These are phyloP conservation scores for Sebastiscus albofasciatus DNA, from an alignment of 2,797 vertebrate genomes.

Conservation along the genomic window DNA sequence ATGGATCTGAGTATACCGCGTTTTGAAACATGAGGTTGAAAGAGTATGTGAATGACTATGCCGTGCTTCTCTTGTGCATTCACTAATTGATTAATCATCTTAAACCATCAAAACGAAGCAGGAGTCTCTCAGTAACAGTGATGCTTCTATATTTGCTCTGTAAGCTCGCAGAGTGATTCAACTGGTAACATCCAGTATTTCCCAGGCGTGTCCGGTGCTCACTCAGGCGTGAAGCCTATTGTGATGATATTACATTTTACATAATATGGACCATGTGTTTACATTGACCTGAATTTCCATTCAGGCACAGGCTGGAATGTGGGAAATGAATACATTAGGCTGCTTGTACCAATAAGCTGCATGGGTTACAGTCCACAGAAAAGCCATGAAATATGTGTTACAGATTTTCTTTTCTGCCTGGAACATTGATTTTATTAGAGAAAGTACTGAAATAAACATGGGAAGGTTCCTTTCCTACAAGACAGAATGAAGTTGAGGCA, in stretches of 20 bases:
- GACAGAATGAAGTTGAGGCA: not conserved
- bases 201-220: conserved; percentile 27
- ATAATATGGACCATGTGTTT: conserved; percentile 42
- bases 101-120: not conserved
- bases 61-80: not conserved
- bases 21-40: not conserved
- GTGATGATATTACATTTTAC: conserved; percentile 59
- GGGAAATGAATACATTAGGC: conserved; percentile 43
- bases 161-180: not conserved
- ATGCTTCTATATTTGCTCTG: not conserved
- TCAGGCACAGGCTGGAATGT: conserved; percentile 45
- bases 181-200: conserved; percentile 24
- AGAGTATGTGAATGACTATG: not conserved
- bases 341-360: not conserved
- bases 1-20: not conserved
- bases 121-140: not conserved
- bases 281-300: conserved; percentile 55
- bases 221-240: conserved; percentile 35
- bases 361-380: not conserved
- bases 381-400: not conserved
- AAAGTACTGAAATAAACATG: not conserved
- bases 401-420: not conserved
- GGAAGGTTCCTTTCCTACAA: not conserved
- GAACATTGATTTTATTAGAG: not conserved
- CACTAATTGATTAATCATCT: not conserved